Evolutionary conservation across 1,140 invertebrate species (phyloP), one percentile per base, ranked within the genome.

Genomic region (Maniola jurtina): DNA sequence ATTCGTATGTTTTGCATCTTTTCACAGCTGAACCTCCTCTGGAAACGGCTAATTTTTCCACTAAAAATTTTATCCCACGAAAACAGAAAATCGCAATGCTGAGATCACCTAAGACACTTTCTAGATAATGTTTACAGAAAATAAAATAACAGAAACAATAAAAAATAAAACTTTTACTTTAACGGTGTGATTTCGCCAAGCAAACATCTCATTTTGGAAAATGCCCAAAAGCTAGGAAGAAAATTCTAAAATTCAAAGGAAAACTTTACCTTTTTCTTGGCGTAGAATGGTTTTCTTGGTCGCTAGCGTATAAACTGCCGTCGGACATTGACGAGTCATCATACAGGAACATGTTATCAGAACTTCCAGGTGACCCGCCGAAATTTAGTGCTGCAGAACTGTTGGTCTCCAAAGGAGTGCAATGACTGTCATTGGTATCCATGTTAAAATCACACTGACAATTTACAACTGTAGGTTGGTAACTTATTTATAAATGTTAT

Each of bases 291-390:
- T 91, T 91, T 73, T 91, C 89, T 61, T 90, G 84, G 61, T 91
- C 89, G 71, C 89, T 91, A 0, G 86, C 88, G 59, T 91, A 91
- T 8, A 91, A 68, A 48, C 89, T 91, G 40, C 88, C 83, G 64
- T 91, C 89, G 50, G 89, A 90, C 81, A 87, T 84, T 0, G 89
- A 91, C 0, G 87, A 91, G 52, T 91, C 89, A 64, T 91, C 89
- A 61, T 89, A 91, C 4, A 90, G 64, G 48, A 88, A 89, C 64
- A 87, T 72, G 10, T 52, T 52, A 33, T 89, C 87, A 0, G 85
- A 88, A 59, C 82, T 79, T 61, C 84, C 82, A 3, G 85, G 85
- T 0, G 89, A 91, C 6, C 72, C 75, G 25, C 70, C 73, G 40
- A 78, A 59, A 11, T 66, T 64, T 16, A 79, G 56, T 5, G 82